phyloP scores from a whole-genome alignment of 2,113 vertebrate species.

The Centrocercus urophasianus region DNA sequence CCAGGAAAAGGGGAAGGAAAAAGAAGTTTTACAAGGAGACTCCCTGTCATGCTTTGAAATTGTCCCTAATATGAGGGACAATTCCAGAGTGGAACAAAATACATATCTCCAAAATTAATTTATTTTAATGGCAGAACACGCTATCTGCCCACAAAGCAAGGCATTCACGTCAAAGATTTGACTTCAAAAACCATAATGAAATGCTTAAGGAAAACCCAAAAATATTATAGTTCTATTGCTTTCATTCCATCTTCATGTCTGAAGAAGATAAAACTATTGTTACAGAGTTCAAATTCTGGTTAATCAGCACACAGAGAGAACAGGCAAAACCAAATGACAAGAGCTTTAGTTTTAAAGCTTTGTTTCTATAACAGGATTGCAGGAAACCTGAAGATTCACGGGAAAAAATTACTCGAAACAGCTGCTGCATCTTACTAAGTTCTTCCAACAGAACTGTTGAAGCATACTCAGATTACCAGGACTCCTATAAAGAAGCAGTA shows the following conservation, averaged over 20 bases:
- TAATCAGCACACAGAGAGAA: not conserved
- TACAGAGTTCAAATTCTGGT: not conserved
- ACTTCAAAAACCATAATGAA: not conserved
- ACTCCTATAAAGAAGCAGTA: not conserved
- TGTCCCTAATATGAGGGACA: not conserved
- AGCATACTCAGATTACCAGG: not conserved
- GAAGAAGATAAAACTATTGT: not conserved
- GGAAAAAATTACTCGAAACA: not conserved
- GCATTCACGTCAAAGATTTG: not conserved
- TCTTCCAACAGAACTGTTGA: not conserved
- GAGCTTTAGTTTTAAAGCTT: not conserved
- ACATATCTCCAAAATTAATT: not conserved
- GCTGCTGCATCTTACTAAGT: not conserved
- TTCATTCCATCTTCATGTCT: not conserved
- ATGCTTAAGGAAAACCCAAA: not conserved
- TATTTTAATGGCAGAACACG: not conserved
- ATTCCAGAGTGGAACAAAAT: not conserved
- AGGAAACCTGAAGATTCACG: not conserved
- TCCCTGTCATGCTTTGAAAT: not conserved
- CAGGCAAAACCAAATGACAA: rapidly evolving
- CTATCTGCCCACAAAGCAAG: not conserved
- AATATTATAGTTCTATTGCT: not conserved
- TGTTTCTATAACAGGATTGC: not conserved
- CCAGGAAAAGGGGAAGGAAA: too few species aligned
- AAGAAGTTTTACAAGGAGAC: not conserved